These are phyloP conservation scores for Apogon talboti DNA, from an alignment of 2,797 vertebrate species.

Conservation along the genomic window DNA sequence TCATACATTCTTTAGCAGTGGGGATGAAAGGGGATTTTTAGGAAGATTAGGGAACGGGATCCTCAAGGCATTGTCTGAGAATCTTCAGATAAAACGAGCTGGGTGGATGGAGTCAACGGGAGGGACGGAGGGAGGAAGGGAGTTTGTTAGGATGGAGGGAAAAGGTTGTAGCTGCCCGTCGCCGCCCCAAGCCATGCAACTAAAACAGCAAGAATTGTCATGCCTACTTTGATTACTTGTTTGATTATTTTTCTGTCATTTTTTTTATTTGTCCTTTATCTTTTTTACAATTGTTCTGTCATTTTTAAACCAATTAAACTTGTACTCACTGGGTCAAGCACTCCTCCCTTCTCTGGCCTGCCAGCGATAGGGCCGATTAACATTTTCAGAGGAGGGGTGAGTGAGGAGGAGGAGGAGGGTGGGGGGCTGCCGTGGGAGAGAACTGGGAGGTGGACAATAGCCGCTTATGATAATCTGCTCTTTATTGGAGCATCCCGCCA, in stretches of 20 bases:
- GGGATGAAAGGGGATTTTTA: conserved; percentile 99
- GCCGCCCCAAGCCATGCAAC: conserved; percentile 43
- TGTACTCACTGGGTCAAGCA: conserved; percentile 75
- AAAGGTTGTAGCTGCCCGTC: conserved; percentile 39
- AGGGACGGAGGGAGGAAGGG: conserved; percentile 41
- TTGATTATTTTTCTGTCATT: conserved; percentile 16
- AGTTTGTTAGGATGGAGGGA: conserved; percentile 29
- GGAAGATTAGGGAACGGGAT: conserved; percentile 97
- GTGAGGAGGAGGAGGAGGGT: conserved; percentile 33
- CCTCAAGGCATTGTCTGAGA: conserved; percentile 97
- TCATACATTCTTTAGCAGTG: conserved; percentile 99
- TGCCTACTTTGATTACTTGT: neutral
- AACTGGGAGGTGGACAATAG: conserved; percentile 84
- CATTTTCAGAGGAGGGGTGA: conserved; percentile 89
- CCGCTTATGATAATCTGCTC: conserved; percentile 92
- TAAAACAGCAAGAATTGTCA: neutral
- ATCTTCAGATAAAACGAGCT: conserved; percentile 93
- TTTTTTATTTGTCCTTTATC: conserved; percentile 17
- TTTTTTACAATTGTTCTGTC: conserved; percentile 64
- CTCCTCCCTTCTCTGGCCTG: conserved; percentile 81
- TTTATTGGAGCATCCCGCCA: conserved; percentile 92
- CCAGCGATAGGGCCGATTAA: conserved; percentile 93
- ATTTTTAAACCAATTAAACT: conserved; percentile 83
- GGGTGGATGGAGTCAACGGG: conserved; percentile 80
- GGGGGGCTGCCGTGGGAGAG: conserved; percentile 61